A percentile compares a stretch with the other conserved stretches of the same genome.
Conservation (phyloP, 1,140 invertebrate species). For the Megathymus violae region DNA sequence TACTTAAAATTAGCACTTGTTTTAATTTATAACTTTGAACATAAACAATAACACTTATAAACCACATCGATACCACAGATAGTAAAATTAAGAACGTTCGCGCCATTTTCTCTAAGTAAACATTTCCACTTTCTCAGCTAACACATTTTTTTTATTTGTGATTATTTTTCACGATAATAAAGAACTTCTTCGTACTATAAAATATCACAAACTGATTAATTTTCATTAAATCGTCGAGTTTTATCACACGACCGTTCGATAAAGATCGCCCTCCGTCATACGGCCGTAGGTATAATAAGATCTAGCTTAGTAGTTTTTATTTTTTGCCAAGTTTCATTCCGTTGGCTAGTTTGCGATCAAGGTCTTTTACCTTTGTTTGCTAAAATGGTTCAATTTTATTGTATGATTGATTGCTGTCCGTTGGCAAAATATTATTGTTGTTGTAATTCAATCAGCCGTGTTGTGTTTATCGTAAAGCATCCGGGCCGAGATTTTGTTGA, state of each 20-base stretch:
- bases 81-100: slow-evolving; percentile 26
- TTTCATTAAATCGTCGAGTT: slow-evolving; percentile 1
- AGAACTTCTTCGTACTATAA: not conserved
- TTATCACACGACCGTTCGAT: slow-evolving; percentile 1
- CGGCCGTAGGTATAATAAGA: too few relatives aligned
- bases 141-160: too few relatives aligned
- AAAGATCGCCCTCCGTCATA: not conserved
- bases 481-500: not conserved
- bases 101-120: slow-evolving; percentile 41
- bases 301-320: not conserved
- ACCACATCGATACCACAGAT: slow-evolving; percentile 32
- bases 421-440: not conserved
- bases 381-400: not conserved
- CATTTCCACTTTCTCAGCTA: too few relatives aligned
- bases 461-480: not conserved
- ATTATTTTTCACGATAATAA: not conserved
- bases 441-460: not conserved
- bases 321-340: not conserved
- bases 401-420: not conserved
- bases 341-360: slow-evolving; percentile 4
- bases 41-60: slow-evolving; percentile 31
- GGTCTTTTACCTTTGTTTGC: slow-evolving; percentile 11
- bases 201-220: slow-evolving; percentile 10
- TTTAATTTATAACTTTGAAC: slow-evolving; percentile 46
- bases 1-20: slow-evolving; percentile 65